Conservation (phyloP, 2,113 vertebrate species). For the Apodemus sylvaticus region DNA sequence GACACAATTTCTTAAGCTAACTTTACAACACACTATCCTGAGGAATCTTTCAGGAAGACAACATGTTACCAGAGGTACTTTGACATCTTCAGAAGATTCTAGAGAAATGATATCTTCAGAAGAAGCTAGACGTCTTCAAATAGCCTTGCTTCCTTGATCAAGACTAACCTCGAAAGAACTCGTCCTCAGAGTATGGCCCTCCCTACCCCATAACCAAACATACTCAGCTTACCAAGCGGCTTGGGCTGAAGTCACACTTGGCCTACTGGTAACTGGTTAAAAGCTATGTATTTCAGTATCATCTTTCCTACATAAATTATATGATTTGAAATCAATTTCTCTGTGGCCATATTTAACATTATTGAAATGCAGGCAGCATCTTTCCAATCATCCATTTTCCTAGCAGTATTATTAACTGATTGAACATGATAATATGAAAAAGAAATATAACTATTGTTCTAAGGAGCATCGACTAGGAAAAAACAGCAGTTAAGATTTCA, state of each 20-base stretch:
- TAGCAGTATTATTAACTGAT: slow-evolving; percentile 37
- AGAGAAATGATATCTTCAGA: background rate
- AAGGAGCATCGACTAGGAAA: slow-evolving; percentile 17
- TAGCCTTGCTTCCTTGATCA: background rate
- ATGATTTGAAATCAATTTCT: slow-evolving; percentile 47
- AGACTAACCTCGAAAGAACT: background rate
- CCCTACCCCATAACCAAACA: background rate
- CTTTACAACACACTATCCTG: background rate
- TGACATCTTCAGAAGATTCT: background rate
- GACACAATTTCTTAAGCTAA: slow-evolving; percentile 22
- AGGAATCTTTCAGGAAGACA: background rate
- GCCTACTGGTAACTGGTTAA: background rate
- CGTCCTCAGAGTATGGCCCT: background rate
- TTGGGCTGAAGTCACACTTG: background rate
- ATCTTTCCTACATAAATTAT: slow-evolving; percentile 33
- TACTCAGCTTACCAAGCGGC: background rate
- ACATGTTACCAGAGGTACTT: background rate
- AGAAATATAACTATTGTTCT: slow-evolving; percentile 35
- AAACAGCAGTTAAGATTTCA: slow-evolving; percentile 37
- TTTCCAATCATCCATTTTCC: slow-evolving; percentile 40
- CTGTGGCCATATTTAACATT: slow-evolving; percentile 46
- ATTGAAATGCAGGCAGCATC: slow-evolving; percentile 45
- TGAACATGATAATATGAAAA: background rate
- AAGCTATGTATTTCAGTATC: background rate
- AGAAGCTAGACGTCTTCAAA: background rate